phyloP scores from a whole-genome alignment of 2,888 invertebrate species.

The Phyllotreta cruciferae region DNA sequence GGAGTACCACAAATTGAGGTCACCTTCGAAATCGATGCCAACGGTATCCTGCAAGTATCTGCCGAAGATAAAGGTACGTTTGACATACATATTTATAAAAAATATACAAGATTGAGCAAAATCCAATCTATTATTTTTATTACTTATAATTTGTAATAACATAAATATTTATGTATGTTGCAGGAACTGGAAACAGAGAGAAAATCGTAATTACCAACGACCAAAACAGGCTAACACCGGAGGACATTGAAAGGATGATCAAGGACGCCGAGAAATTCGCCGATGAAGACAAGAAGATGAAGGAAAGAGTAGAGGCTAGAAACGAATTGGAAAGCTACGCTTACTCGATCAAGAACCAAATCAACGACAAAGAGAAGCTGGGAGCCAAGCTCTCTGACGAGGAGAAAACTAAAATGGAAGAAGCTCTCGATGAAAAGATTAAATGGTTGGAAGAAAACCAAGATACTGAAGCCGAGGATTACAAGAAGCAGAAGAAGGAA shows the following conservation, averaged over 20 bases:
- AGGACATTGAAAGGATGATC: slow-evolving; percentile 99
- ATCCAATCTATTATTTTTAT: too few species aligned
- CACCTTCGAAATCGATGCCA: slow-evolving; percentile 93
- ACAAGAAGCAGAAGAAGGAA: slow-evolving; percentile 94
- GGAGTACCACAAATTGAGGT: slow-evolving; percentile 96
- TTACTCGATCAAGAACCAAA: slow-evolving; percentile 96
- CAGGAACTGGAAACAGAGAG: slow-evolving; percentile 93
- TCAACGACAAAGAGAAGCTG: slow-evolving; percentile 76
- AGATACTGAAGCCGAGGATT: slow-evolving; percentile 84
- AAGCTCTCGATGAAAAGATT: slow-evolving; percentile 95
- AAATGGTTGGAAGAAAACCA: slow-evolving; percentile 98
- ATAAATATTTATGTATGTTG: neutral
- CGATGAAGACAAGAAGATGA: slow-evolving; percentile 97
- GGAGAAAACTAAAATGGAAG: slow-evolving; percentile 94
- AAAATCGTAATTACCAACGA: slow-evolving; percentile 99
- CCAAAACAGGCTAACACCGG: slow-evolving; percentile 92
- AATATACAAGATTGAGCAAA: neutral
- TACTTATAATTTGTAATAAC: too few species aligned
- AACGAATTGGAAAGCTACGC: slow-evolving; percentile 98
- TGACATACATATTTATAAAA: neutral
- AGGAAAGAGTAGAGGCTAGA: slow-evolving; percentile 93
- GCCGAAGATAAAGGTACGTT: slow-evolving; percentile 90
- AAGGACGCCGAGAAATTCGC: slow-evolving; percentile 99
- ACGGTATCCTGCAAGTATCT: slow-evolving; percentile 93
- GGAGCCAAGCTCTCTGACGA: slow-evolving; percentile 88